Percentiles rank a stretch among this genome's conserved stretches.
These are phyloP conservation scores for Lydus trimaculatus DNA, from an alignment of 2,888 invertebrate species.

Conservation along the genomic window DNA sequence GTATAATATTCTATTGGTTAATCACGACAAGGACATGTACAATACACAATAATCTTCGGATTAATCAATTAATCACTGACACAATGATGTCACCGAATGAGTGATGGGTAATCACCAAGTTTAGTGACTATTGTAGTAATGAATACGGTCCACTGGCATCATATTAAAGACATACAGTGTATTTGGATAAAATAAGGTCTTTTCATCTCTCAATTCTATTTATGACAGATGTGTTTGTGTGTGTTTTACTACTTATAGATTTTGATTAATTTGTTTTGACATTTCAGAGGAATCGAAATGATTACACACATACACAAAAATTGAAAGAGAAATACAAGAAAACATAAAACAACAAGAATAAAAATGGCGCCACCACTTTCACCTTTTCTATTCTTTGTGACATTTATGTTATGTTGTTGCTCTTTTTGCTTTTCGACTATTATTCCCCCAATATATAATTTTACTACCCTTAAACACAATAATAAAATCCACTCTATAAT, in stretches of 20 bases:
- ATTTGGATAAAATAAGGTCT: constrained; percentile 29
- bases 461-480: constrained; percentile 12
- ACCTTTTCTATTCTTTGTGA: constrained; percentile 49
- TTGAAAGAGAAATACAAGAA: background rate
- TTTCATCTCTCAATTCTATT: constrained; percentile 24
- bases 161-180: constrained; percentile 39
- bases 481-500: background rate
- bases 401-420: constrained; percentile 51
- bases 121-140: constrained; percentile 46
- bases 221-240: constrained; percentile 38
- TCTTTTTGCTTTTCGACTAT: constrained; percentile 45
- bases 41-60: constrained; percentile 10
- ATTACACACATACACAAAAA: background rate
- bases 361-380: constrained; percentile 25
- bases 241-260: constrained; percentile 32
- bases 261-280: constrained; percentile 39
- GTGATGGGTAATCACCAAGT: constrained; percentile 49
- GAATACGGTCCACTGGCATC: constrained; percentile 43
- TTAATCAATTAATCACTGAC: constrained; percentile 49
- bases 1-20: constrained; percentile 40
- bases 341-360: background rate
- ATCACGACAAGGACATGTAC: constrained; percentile 9
- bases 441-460: constrained; percentile 39
- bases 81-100: constrained; percentile 51
- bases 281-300: constrained; percentile 14